Base-by-base conservation (phyloP, 2,888 invertebrate species). In the Oasisia sp. region DNA sequence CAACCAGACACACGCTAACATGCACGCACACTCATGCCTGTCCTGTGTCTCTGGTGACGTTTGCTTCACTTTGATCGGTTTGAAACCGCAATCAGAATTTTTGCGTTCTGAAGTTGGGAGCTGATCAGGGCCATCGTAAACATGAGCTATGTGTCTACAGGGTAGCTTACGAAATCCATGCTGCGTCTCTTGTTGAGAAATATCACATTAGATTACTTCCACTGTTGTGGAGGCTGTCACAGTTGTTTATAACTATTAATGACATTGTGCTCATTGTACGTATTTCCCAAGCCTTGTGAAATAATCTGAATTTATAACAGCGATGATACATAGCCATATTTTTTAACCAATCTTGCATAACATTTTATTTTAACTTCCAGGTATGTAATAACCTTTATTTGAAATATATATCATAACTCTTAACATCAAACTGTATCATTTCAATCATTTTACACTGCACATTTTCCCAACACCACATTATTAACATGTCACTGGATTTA, bases 21-120 rank as follows among this genome's bases (percentile, higher is more conserved):
- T 74, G 74, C 74, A 74, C 74, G 74, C 74, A 74, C 74, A 74
- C 74, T 74, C 74, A 74, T 74, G 74, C 74, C 74, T 74, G 74
- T 5, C 74, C 27, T 7, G n/a, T 27, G 27, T 27, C 3, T n/a
- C 27, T 19, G 27, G 14, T 7, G 74, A 74, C n/a, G 27, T 27
- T 74, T 74, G 14, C 74, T 74, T 74, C n/a, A 74, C 74, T 27
- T 74, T 74, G 27, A 5, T 19, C 27, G 14, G 74, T n/a, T 74
- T 74, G 74, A 74, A 74, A 74, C 74, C 38, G 38, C 27, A 27
- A 74, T 19, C 19, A 5, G 50, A 7, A 50, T 9, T 50, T 74
- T n/a, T 74, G 74, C 27, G 27, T 74, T 74, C 27, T 74, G 27
- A 74, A 0, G 74, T 19, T 7, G 74, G 27, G n/a, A 74, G 74